phyloP scores from a whole-genome alignment of 2,888 invertebrate genomes.

The Sminthurinus aureus region DNA sequence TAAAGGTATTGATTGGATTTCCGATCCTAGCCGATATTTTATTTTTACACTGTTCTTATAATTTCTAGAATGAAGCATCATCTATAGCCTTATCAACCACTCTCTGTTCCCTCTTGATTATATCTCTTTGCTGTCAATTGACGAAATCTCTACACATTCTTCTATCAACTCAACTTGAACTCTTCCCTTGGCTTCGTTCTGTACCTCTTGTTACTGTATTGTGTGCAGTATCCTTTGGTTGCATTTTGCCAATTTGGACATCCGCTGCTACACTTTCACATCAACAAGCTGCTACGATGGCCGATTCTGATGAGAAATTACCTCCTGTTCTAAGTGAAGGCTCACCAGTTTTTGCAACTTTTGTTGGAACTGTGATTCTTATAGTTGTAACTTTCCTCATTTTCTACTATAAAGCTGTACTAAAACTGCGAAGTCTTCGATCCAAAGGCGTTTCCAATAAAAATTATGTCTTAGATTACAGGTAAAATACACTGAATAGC shows the following conservation, averaged over 20 bases:
- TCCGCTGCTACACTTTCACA: conserved; percentile 48
- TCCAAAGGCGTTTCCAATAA: conserved; percentile 21
- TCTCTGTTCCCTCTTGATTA: conserved; percentile 47
- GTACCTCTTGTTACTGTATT: conserved; percentile 53
- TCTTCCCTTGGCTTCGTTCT: conserved; percentile 54
- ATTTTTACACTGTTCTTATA: background rate
- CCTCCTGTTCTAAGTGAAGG: conserved; percentile 49
- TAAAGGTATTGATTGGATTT: no score
- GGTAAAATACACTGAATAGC: conserved; percentile 34
- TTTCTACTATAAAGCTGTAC: conserved; percentile 49
- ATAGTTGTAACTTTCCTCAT: conserved; percentile 44
- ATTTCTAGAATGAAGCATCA: conserved; percentile 42
- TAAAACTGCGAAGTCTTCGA: conserved; percentile 36
- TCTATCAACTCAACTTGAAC: conserved; percentile 44
- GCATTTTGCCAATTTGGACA: conserved; percentile 54
- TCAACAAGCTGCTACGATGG: conserved; percentile 2
- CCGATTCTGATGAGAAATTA: conserved; percentile 30
- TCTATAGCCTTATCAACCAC: conserved; percentile 46
- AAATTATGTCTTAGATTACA: conserved; percentile 30
- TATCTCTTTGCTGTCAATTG: conserved; percentile 51
- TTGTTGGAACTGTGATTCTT: conserved; percentile 45
- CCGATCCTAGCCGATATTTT: background rate
- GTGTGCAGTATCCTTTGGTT: conserved; percentile 52
- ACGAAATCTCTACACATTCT: conserved; percentile 50
- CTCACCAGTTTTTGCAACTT: conserved; percentile 50